These are phyloP conservation scores for Peromyscus maniculatus DNA, from an alignment of 2,113 vertebrate genomes.

Conservation along the genomic window DNA sequence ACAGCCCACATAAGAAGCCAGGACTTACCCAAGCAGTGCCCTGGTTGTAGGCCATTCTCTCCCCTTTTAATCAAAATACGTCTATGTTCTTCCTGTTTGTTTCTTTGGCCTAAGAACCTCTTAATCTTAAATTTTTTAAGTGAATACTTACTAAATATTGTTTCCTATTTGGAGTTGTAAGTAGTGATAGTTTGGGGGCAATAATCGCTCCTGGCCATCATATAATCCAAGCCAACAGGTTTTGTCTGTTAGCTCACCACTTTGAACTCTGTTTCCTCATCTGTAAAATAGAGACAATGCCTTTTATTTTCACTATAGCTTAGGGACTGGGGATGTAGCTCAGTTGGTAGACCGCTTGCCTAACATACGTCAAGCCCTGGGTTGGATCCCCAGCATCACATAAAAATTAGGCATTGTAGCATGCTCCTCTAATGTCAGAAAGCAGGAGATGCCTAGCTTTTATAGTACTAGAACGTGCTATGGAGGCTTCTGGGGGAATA, in stretches of 20 bases:
- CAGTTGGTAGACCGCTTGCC: neutral
- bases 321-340: neutral
- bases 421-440: neutral
- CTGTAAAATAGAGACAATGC: neutral
- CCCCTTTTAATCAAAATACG: conserved; percentile 35
- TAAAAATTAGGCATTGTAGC: neutral
- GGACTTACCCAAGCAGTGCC: neutral
- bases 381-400: neutral
- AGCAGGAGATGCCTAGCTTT: too few species aligned
- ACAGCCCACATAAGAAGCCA: neutral
- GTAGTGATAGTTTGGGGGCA: neutral
- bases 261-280: conserved; percentile 21
- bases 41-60: neutral
- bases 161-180: conserved; percentile 6
- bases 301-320: conserved; percentile 1
- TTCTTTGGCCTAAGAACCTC: neutral
- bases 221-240: conserved; percentile 27
- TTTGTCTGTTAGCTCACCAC: conserved; percentile 30
- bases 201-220: neutral
- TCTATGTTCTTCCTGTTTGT: neutral
- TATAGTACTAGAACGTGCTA: neutral
- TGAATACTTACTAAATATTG: conserved; percentile 36
- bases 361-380: neutral
- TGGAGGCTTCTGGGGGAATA: neutral
- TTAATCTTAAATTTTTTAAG: conserved; percentile 28